Evolutionary conservation across 2,113 vertebrate species (phyloP).

Genomic region (Aleadryas rufinucha): DNA sequence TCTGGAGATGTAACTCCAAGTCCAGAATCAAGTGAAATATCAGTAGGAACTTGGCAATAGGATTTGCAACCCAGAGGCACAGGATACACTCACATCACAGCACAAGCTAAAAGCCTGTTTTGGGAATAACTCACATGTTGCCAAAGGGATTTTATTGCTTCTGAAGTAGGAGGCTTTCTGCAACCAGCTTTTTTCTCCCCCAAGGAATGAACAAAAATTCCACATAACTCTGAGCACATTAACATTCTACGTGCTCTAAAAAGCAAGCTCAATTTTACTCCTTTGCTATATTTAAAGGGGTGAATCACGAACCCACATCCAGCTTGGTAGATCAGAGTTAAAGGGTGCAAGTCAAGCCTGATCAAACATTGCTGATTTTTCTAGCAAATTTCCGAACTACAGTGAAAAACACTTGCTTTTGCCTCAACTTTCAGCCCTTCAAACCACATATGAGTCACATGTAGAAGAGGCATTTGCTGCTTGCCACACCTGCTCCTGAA

Average conservation of each 20-base stretch:
- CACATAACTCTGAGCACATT: not conserved
- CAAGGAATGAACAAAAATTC: not conserved
- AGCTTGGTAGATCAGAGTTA: not conserved
- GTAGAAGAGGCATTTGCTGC: not conserved
- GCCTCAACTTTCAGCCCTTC: not conserved
- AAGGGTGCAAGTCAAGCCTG: not conserved
- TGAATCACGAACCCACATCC: not conserved
- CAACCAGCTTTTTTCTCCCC: not conserved
- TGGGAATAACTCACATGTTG: not conserved
- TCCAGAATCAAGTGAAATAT: not conserved
- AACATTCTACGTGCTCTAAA: not conserved
- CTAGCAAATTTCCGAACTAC: not conserved
- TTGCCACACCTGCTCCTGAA: not conserved
- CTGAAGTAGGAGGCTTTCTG: not conserved
- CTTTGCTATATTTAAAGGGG: not conserved
- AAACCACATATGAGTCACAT: not conserved
- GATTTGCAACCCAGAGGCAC: not conserved
- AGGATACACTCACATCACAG: not conserved
- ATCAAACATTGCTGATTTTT: not conserved
- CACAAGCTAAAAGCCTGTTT: not conserved
- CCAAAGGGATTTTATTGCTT: not conserved
- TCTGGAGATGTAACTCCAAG: not conserved
- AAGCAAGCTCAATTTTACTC: not conserved
- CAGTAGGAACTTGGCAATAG: not conserved
- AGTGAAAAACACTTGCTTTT: not conserved